Base-by-base conservation (phyloP, 2,797 vertebrate genomes). In the Phyllotis vaccarum region DNA sequence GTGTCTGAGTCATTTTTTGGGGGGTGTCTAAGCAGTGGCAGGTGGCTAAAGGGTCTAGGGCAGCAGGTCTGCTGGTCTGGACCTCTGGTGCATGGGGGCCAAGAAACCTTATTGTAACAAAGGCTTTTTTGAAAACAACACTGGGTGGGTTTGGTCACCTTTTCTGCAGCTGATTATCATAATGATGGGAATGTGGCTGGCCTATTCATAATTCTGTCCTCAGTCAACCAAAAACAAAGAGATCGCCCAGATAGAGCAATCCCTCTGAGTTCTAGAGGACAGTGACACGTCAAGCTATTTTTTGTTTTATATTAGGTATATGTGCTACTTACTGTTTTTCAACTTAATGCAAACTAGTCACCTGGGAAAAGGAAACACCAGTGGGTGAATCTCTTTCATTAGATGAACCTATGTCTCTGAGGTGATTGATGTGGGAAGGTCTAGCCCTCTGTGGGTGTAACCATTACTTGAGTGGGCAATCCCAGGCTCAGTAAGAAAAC, bases 151-250 rank as follows among this genome's bases (percentile, higher is more conserved):
- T 43, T 78, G 34, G 81, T n/a, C 81, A 40, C 46, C 82, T 76
- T 62, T 89, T 75, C 64, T 34, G 68, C n/a, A 83, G 64, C 31
- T 58, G 78, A 72, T 87, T 86, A 89, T 49, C 49, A 54, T 75
- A 92, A 86, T 79, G 46, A 86, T 74, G n/a, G 80, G 81, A 92
- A 9, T 6, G n/a, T 85, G 60, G 24, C n/a, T 82, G 60, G 2
- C 78, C 40, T 89, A 86, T 31, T 58, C 14, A 70, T 19, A 49
- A 81, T 6, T 83, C 56, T 95, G 24, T 86, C n/a, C n/a, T 92
- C 54, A 90, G n/a, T 92, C 13, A 92, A 46, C 24, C 92, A 49
- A 78, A 94, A 87, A 72, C 37, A 37, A 81, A 94, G 72, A 40
- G 72, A 80, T 89, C 29, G 56, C n/a, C 60, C 16, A 86, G 93